Percentiles rank a stretch among this genome's conserved stretches.
Evolutionary conservation across 2,113 vertebrate species (phyloP).

Genomic region (Microtus oregoni): DNA sequence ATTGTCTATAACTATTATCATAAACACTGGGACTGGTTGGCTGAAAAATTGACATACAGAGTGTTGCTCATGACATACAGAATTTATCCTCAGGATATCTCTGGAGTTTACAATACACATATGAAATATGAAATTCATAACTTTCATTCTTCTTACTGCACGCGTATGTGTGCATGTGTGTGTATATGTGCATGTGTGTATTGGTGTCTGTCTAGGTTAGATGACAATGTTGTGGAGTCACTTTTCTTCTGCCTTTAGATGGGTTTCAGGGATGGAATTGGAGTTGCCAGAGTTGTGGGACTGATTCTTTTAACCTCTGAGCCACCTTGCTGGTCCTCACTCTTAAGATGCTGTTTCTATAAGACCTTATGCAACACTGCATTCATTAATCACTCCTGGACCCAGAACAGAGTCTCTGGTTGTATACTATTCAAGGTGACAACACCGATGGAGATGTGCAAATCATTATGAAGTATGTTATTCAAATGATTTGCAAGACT

Average conservation of each 20-base stretch:
- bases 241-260: not conserved
- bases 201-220: not conserved
- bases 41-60: no score
- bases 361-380: not conserved
- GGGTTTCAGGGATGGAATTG: not conserved
- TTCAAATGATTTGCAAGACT: not conserved
- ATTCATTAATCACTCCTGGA: not conserved
- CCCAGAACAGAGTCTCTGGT: not conserved
- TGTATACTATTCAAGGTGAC: not conserved
- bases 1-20: no score
- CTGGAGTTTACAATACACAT: no score
- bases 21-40: no score
- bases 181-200: not conserved
- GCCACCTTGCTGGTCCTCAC: not conserved
- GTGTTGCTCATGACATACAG: no score
- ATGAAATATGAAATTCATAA: no score
- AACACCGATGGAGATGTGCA: not conserved
- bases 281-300: not conserved
- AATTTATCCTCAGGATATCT: no score
- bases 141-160: no score
- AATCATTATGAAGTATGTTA: not conserved
- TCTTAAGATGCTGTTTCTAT: not conserved
- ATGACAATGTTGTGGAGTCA: not conserved
- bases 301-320: not conserved
- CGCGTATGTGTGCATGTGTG: not conserved